Base-by-base conservation (phyloP, 1,140 invertebrate species). In the Drosophila pruinosa region DNA sequence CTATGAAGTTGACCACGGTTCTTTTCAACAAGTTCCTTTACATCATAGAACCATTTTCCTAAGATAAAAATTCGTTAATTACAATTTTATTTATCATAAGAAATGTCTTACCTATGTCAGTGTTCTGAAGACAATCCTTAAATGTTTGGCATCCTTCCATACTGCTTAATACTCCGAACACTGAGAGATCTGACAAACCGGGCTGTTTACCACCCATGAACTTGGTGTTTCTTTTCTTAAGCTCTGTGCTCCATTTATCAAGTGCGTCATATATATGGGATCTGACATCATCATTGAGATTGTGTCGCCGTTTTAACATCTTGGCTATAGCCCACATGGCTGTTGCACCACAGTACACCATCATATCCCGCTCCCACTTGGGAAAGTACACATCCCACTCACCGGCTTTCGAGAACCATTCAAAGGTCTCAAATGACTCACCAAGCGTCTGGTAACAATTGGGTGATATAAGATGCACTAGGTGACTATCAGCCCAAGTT, bases 131-230 rank as follows among this genome's bases (percentile, higher is more conserved):
- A 17, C 97, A 92, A 90, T 99, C 98, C 80, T 95, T 92, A 91
- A 99, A 99, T 3, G 98, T 97, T 48, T 93, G 78, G 88, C 98
- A 99, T 0, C 98, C 98, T 92, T 99, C 98, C 88, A 99, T 99
- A 82, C 98, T 98, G 77, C 94, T 97, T 2, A 99, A 92, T 7
- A 98, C 94, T 8, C 98, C 99, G 91, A 96, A 99, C 0, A 99
- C 96, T 4, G 97, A 94, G 43, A 99, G 92, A 93, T 99, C 98
- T 2, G 98, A 96, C 4, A 99, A 92, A 91, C 99, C 96, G 7
- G 99, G 98, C 77, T 94, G 91, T 8, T 94, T 92, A 1, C 98
- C 98, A 73, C 97, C 96, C 92, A 97, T 94, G 88, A 99, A 99
- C 31, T 92, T 92, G 0, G 93, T 93, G 3, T 95, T 95, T 73